Conservation (phyloP, 1,140 invertebrate species). For the Drosophila sproati region DNA sequence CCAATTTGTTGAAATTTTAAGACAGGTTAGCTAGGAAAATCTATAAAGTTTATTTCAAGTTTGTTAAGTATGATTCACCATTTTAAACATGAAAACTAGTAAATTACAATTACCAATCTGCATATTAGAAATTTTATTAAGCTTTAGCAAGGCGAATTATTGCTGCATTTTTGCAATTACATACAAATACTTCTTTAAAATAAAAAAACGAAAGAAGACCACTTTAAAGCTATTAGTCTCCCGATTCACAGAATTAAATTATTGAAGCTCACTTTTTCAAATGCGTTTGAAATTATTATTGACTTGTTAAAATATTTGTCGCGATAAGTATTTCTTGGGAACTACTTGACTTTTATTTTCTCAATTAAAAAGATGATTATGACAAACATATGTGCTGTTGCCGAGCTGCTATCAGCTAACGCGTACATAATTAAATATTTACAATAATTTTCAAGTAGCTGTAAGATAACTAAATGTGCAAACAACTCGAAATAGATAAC, state of each 20-base stretch:
- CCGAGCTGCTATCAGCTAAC: conserved; percentile 12
- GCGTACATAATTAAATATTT: conserved; percentile 42
- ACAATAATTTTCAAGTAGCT: conserved; percentile 34
- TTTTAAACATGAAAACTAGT: too few relatives aligned
- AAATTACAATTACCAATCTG: too few relatives aligned
- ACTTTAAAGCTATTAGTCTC: too few relatives aligned
- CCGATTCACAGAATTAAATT: not conserved
- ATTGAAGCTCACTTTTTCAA: conserved; percentile 1
- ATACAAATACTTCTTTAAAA: not conserved
- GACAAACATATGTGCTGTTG: conserved; percentile 16
- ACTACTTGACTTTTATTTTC: conserved; percentile 1
- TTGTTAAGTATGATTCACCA: too few relatives aligned
- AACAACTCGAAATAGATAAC: conserved; percentile 36
- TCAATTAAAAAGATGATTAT: conserved; percentile 32
- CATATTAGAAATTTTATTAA: too few relatives aligned
- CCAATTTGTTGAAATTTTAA: conserved; percentile 21
- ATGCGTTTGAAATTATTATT: conserved; percentile 15
- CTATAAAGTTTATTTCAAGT: not conserved
- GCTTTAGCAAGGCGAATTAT: too few relatives aligned
- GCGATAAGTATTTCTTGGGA: conserved; percentile 29
- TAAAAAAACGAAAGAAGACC: not conserved
- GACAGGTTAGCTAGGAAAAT: not conserved
- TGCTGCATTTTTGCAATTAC: not conserved
- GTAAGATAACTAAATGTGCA: conserved; percentile 31
- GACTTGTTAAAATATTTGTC: conserved; percentile 14